phyloP scores from a whole-genome alignment of 2,113 vertebrate genomes.

The Origma solitaria region DNA sequence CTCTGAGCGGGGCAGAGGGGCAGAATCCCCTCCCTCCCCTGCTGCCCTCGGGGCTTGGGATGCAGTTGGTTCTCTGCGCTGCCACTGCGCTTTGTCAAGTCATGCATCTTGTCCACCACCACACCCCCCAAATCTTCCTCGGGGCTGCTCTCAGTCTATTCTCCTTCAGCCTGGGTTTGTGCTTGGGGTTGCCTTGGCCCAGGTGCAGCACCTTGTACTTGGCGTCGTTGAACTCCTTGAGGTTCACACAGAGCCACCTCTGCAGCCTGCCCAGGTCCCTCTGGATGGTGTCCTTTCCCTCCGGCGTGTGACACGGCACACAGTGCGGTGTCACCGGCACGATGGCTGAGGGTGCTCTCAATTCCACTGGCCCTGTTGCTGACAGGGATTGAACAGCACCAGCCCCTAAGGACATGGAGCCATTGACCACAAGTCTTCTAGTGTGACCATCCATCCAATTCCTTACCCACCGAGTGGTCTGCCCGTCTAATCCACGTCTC shows the following conservation, averaged over 20 bases:
- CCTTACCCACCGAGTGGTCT: fast-evolving
- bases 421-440: not conserved
- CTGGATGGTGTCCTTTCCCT: not conserved
- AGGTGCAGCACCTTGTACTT: not conserved
- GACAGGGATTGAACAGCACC: not conserved
- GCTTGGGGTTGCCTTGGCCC: not conserved
- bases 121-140: not conserved
- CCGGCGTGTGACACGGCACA: not conserved
- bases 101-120: not conserved
- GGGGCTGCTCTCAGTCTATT: not conserved
- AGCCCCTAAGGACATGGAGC: no score
- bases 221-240: not conserved
- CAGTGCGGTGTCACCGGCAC: fast-evolving
- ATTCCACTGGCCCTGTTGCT: no score
- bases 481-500: not conserved
- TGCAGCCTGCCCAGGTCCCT: not conserved
- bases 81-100: no score
- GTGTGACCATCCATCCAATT: not conserved
- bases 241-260: not conserved
- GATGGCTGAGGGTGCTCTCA: not conserved
- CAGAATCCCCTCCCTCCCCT: not conserved
- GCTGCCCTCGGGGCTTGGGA: not conserved
- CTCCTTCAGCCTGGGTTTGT: not conserved
- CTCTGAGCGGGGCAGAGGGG: not conserved
- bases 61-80: not conserved